A percentile compares a stretch with the other conserved stretches of the same genome.
These are phyloP conservation scores for Zygothrica quintamaculata DNA, from an alignment of 2,888 invertebrate genomes.

Conservation along the genomic window DNA sequence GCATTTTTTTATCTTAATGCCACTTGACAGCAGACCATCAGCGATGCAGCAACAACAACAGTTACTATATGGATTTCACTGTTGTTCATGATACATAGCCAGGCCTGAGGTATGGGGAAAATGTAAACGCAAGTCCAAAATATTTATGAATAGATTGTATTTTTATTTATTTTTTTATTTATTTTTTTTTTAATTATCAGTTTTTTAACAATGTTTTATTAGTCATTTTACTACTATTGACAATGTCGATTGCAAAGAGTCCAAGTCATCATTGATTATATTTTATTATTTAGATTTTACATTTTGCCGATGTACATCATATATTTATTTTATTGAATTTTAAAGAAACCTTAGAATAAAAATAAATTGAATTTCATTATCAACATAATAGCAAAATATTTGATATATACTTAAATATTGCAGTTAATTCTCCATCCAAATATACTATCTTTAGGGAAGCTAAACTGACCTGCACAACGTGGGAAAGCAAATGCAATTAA, in stretches of 20 bases:
- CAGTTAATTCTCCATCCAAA: too few species aligned
- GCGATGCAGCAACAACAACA: conserved; percentile 45
- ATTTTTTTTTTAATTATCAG: too few species aligned
- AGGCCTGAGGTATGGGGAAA: not conserved
- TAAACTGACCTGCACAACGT: too few species aligned
- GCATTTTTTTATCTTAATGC: conserved; percentile 81
- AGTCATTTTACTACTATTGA: conserved; percentile 44
- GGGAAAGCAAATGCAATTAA: too few species aligned
- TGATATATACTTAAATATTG: too few species aligned
- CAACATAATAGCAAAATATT: too few species aligned
- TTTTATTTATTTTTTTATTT: conserved; percentile 33
- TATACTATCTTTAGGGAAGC: too few species aligned
- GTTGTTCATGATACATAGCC: conserved; percentile 42
- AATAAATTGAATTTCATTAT: too few species aligned
- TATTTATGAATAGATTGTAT: not conserved
- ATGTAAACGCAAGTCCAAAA: conserved; percentile 18
- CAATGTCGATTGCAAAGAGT: conserved; percentile 46
- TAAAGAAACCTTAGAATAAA: too few species aligned
- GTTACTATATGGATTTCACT: conserved; percentile 37
- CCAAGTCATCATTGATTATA: conserved; percentile 24
- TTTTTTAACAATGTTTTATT: conserved; percentile 39
- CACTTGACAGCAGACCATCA: conserved; percentile 80
- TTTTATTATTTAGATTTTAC: too few species aligned
- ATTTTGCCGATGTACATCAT: too few species aligned
- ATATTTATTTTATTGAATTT: too few species aligned